A percentile compares a stretch with the other conserved stretches of the same genome.
Conservation (phyloP, 2,797 vertebrate species). For the Myotis findleyi region DNA sequence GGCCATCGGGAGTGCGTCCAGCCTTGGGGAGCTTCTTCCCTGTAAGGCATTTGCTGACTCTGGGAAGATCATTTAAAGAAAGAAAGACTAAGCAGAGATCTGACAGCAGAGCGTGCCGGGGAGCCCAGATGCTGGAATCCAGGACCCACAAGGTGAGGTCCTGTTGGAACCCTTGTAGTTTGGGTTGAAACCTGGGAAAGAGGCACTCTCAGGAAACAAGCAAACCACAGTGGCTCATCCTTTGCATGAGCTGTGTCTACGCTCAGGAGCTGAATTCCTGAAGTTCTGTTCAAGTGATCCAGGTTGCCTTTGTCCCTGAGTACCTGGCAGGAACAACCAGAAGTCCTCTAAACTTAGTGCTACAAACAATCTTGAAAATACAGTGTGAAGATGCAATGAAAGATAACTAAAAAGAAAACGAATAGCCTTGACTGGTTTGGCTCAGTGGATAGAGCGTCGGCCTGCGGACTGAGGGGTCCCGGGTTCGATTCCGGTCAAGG, state of each 20-base stretch:
- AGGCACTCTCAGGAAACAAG: neutral
- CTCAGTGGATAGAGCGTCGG: too few relatives aligned
- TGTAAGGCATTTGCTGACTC: neutral
- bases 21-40: neutral
- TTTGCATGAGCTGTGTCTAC: neutral
- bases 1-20: fast-evolving
- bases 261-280: neutral
- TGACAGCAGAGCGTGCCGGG: too few relatives aligned
- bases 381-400: neutral
- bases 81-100: neutral
- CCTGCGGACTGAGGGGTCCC: too few relatives aligned
- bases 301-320: neutral
- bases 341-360: neutral
- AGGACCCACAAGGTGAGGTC: neutral
- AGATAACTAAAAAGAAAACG: constrained; percentile 36
- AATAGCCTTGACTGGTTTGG: too few relatives aligned
- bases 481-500: too few relatives aligned
- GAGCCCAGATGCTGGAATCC: neutral
- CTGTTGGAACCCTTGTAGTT: neutral
- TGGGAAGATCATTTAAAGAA: neutral
- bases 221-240: neutral
- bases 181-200: neutral
- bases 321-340: neutral
- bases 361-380: neutral
- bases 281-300: neutral